These are phyloP conservation scores for Tricholaema leucomelas DNA, from an alignment of 2,113 vertebrate species.

Conservation along the genomic window DNA sequence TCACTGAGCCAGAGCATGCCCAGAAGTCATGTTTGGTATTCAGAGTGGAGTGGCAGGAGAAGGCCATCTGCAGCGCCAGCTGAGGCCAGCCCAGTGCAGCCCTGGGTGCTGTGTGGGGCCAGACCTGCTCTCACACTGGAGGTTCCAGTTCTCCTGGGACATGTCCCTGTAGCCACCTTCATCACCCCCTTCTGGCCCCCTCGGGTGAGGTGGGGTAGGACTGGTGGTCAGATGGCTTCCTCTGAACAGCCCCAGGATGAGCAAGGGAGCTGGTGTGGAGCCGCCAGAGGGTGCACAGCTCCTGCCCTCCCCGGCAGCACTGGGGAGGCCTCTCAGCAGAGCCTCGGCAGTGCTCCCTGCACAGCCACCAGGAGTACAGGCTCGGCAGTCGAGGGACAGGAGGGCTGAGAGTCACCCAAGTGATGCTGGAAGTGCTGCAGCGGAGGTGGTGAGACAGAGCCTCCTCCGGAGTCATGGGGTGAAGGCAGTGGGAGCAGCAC, in stretches of 20 bases:
- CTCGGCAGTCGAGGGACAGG: fast-evolving
- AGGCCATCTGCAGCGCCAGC: neutral
- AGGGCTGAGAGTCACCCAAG: neutral
- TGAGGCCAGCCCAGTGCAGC: neutral
- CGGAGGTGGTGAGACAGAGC: neutral
- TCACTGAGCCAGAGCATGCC: slow-evolving; percentile 26
- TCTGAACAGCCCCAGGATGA: neutral
- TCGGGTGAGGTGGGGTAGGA: neutral
- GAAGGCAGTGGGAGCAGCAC: neutral
- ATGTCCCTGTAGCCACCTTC: fast-evolving
- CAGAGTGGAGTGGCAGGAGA: neutral
- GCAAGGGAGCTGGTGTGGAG: neutral
- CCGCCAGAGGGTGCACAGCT: neutral
- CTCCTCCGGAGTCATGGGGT: neutral
- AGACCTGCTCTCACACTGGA: neutral
- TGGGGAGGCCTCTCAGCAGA: neutral
- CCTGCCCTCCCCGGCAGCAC: neutral
- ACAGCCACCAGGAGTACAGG: neutral
- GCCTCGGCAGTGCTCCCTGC: neutral
- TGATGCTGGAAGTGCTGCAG: neutral
- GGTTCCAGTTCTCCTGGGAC: neutral
- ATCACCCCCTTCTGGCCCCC: too few species aligned
- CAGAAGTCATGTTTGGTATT: slow-evolving; percentile 33
- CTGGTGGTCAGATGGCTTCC: neutral
- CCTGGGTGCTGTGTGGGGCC: neutral